Percentiles rank a stretch among this genome's conserved stretches.
Evolutionary conservation across 1,140 invertebrate genomes (phyloP).

Genomic region (Mercenaria mercenaria): DNA sequence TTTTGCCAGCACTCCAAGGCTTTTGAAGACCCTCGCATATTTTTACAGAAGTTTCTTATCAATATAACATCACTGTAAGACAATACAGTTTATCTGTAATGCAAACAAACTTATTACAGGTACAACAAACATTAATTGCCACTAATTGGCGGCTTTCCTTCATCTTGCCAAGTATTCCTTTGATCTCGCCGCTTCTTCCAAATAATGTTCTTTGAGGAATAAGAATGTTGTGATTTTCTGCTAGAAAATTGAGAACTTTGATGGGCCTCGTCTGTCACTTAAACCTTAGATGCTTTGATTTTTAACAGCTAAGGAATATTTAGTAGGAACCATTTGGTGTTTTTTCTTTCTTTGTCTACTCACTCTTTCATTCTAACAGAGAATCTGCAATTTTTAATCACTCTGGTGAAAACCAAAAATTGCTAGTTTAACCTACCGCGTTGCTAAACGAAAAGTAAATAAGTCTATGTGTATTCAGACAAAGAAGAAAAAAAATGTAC

Average conservation of each 20-base stretch:
- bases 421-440: too few relatives aligned
- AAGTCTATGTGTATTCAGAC: too few relatives aligned
- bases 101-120: background rate
- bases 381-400: too few relatives aligned
- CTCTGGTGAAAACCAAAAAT: too few relatives aligned
- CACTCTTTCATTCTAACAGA: too few relatives aligned
- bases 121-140: constrained; percentile 39
- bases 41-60: background rate
- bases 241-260: background rate
- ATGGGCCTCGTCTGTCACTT: background rate
- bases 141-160: constrained; percentile 25
- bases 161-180: constrained; percentile 37
- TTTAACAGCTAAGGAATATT: background rate
- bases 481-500: too few relatives aligned
- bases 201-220: background rate
- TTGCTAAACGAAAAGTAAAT: too few relatives aligned
- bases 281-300: background rate
- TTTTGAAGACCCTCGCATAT: too few relatives aligned
- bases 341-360: background rate
- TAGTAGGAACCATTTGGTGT: background rate
- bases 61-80: background rate
- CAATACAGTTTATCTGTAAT: constrained; percentile 10
- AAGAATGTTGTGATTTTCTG: background rate
- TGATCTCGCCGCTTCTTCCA: background rate
- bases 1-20: too few relatives aligned